Percentiles rank a stretch among this genome's conserved stretches.
Conservation (phyloP, 2,797 vertebrate species). For the Pangasius sanitwongsei region DNA sequence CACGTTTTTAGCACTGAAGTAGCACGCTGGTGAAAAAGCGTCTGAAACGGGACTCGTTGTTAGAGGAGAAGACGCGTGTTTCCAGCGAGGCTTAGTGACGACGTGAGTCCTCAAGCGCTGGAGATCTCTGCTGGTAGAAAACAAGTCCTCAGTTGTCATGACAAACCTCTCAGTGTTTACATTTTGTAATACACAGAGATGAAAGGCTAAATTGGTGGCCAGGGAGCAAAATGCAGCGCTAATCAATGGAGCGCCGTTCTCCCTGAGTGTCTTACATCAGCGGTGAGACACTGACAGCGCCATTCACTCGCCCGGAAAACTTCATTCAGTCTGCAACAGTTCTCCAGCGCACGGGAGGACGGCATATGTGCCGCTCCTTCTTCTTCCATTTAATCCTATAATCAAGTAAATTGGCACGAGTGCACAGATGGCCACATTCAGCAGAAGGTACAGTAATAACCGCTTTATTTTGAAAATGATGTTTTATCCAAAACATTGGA, state of each 20-base stretch:
- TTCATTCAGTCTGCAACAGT: background rate
- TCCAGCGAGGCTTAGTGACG: background rate
- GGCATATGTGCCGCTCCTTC: background rate
- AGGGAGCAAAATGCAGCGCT: slow-evolving; percentile 16
- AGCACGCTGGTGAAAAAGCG: background rate
- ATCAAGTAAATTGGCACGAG: background rate
- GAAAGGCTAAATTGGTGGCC: slow-evolving; percentile 47
- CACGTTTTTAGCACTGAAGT: no score
- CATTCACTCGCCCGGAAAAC: slow-evolving; percentile 15
- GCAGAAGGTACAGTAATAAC: background rate
- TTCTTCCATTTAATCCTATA: background rate
- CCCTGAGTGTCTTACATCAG: slow-evolving; percentile 25
- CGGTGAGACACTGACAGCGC: background rate
- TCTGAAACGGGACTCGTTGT: background rate
- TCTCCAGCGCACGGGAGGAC: background rate
- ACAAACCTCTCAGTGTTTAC: slow-evolving; percentile 31
- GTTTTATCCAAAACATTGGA: background rate
- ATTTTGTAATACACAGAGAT: slow-evolving; percentile 26
- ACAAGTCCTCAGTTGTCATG: slow-evolving; percentile 16
- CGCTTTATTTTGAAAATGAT: background rate
- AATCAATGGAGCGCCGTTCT: slow-evolving; percentile 38
- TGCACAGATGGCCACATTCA: slow-evolving; percentile 1
- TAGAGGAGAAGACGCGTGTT: background rate
- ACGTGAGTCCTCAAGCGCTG: background rate
- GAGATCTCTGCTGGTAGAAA: background rate